phyloP scores from a whole-genome alignment of 2,113 vertebrate genomes.

The Triplophysa dalaica region DNA sequence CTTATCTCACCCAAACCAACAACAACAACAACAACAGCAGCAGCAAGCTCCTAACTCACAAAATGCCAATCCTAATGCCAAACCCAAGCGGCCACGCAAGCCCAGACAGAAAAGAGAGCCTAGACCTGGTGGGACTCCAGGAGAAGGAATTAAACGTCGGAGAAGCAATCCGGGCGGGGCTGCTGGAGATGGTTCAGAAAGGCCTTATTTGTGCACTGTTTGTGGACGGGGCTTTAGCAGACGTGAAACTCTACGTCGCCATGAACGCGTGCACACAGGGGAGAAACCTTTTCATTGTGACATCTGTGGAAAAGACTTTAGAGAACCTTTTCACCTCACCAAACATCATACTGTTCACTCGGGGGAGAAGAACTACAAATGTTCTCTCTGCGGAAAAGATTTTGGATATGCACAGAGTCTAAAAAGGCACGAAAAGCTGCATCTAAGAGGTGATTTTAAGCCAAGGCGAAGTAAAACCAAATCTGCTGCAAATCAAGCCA shows the following conservation, averaged over 20 bases:
- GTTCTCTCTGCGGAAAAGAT: conserved; percentile 77
- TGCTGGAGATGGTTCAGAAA: conserved; percentile 71
- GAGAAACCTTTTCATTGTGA: conserved; percentile 76
- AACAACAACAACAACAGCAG: conserved; percentile 64
- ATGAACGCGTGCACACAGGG: conserved; percentile 71
- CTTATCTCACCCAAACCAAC: conserved; percentile 71
- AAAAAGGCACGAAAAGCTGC: conserved; percentile 76
- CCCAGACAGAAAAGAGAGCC: conserved; percentile 73
- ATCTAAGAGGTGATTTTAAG: conserved; percentile 73
- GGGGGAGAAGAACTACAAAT: conserved; percentile 79
- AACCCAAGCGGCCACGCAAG: conserved; percentile 70
- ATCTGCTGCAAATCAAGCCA: conserved; percentile 55
- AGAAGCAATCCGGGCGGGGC: conserved; percentile 60
- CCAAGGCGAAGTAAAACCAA: conserved; percentile 64
- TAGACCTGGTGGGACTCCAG: conserved; percentile 53
- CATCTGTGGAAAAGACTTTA: conserved; percentile 77
- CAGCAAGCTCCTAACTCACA: conserved; percentile 56
- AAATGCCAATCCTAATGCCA: conserved; percentile 59
- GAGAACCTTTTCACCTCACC: conserved; percentile 79
- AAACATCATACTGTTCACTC: conserved; percentile 78
- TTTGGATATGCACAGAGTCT: conserved; percentile 81
- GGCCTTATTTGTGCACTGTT: conserved; percentile 84
- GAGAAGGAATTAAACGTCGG: conserved; percentile 61
- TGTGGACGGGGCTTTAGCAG: conserved; percentile 79
- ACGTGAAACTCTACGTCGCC: conserved; percentile 70